Conservation (phyloP, 2,113 vertebrate genomes). For the Perca schrenkii region DNA sequence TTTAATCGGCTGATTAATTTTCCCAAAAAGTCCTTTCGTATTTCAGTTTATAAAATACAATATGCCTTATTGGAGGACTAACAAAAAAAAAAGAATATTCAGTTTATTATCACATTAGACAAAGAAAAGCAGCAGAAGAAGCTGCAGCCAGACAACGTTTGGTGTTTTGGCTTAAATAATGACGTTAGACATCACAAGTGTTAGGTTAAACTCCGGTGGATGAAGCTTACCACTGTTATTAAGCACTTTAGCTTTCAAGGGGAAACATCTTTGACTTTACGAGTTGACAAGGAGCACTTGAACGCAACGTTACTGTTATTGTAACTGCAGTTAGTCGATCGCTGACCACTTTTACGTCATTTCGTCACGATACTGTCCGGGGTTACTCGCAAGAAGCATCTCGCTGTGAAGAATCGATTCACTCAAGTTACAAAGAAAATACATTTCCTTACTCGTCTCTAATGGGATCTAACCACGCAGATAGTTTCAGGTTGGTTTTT, state of each 20-base stretch:
- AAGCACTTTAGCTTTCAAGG: not conserved
- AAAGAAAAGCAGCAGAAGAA: too few relatives aligned
- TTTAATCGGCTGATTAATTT: too few relatives aligned
- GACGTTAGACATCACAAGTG: too few relatives aligned
- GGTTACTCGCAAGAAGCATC: too few relatives aligned
- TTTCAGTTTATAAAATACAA: too few relatives aligned
- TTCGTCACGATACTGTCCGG: not conserved
- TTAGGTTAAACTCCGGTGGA: too few relatives aligned
- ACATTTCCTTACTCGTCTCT: not conserved
- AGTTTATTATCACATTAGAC: not conserved
- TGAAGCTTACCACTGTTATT: not conserved
- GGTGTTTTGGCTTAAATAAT: not conserved
- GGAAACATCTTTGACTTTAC: too few relatives aligned
- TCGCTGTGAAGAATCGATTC: not conserved
- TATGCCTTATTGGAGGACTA: not conserved
- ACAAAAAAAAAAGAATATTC: not conserved
- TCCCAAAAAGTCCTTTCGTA: too few relatives aligned
- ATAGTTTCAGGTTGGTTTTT: not conserved
- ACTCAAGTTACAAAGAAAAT: not conserved
- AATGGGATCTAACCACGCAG: not conserved
- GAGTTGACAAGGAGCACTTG: not conserved
- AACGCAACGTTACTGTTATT: not conserved
- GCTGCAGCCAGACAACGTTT: not conserved
- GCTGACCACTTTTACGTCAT: not conserved
- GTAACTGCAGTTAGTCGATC: not conserved